Evolutionary conservation across 1,140 invertebrate genomes (phyloP).

Genomic region (Orius insidiosus): DNA sequence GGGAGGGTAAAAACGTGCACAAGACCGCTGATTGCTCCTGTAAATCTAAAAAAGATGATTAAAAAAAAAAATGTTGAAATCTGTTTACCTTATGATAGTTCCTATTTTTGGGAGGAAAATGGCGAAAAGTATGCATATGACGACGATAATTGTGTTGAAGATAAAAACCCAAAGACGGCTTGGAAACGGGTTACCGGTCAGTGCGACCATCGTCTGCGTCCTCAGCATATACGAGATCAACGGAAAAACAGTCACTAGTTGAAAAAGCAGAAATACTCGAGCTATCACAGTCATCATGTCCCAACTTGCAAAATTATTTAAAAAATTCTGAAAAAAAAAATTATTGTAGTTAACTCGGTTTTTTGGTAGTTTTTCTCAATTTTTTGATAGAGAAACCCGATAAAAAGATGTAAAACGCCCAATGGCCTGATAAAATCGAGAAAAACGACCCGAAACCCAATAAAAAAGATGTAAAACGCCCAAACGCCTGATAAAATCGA

Average conservation of each 20-base stretch:
- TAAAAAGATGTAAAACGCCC: too few relatives aligned
- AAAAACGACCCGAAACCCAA: too few relatives aligned
- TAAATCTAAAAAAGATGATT: conserved; percentile 58
- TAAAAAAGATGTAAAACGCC: too few relatives aligned
- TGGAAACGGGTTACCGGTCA: conserved; percentile 32
- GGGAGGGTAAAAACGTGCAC: conserved; percentile 75
- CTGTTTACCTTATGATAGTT: conserved; percentile 65
- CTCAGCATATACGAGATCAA: conserved; percentile 71
- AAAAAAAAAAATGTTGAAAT: too few relatives aligned
- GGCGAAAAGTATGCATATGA: conserved; percentile 63
- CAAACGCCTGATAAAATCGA: too few relatives aligned
- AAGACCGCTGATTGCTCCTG: conserved; percentile 71
- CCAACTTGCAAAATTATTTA: conserved; percentile 72
- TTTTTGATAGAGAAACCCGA: too few relatives aligned
- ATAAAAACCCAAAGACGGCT: conserved; percentile 29
- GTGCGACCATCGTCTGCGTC: conserved; percentile 46
- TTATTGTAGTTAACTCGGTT: too few relatives aligned
- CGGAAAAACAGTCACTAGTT: conserved; percentile 78
- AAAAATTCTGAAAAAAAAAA: conserved; percentile 63
- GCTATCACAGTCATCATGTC: conserved; percentile 65
- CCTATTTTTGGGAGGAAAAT: conserved; percentile 73
- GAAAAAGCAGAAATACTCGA: conserved; percentile 65
- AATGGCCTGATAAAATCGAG: too few relatives aligned
- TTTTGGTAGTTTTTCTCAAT: too few relatives aligned
- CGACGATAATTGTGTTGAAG: conserved; percentile 37